phyloP scores from a whole-genome alignment of 2,113 vertebrate species.

The Choloepus hoffmanni region DNA sequence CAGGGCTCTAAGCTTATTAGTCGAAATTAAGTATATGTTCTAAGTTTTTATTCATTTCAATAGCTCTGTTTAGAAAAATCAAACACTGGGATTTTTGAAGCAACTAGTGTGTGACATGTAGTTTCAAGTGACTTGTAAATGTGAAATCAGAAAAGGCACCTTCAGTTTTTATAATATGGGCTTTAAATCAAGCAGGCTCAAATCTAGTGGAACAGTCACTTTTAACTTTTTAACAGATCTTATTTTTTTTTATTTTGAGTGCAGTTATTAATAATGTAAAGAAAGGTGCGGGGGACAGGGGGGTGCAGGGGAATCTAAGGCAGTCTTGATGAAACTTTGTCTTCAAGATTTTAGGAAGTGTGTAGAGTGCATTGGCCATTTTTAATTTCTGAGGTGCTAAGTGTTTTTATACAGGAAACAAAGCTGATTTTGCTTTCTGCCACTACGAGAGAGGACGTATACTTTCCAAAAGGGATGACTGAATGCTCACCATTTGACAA shows the following conservation, averaged over 20 bases:
- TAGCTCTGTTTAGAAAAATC: slow-evolving; percentile 83
- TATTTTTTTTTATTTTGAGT: slow-evolving; percentile 89
- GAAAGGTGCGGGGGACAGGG: background rate
- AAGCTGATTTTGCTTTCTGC: slow-evolving; percentile 80
- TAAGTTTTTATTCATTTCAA: slow-evolving; percentile 84
- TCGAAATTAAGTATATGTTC: slow-evolving; percentile 86
- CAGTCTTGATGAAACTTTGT: slow-evolving; percentile 80
- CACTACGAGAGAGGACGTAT: slow-evolving; percentile 57
- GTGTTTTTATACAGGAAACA: slow-evolving; percentile 83
- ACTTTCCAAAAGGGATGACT: slow-evolving; percentile 72
- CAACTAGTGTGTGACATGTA: slow-evolving; percentile 53
- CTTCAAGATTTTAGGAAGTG: slow-evolving; percentile 80
- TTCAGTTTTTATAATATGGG: slow-evolving; percentile 83
- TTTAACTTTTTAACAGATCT: slow-evolving; percentile 87
- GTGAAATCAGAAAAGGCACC: slow-evolving; percentile 78
- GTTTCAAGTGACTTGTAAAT: slow-evolving; percentile 68
- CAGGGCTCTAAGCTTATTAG: slow-evolving; percentile 88
- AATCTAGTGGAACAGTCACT: slow-evolving; percentile 81
- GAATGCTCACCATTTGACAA: slow-evolving; percentile 52
- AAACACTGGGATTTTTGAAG: slow-evolving; percentile 71
- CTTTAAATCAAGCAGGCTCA: slow-evolving; percentile 80
- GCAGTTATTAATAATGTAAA: slow-evolving; percentile 82
- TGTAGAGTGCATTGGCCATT: slow-evolving; percentile 77
- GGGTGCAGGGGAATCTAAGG: slow-evolving; percentile 66
- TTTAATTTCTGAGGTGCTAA: slow-evolving; percentile 70